Evolutionary conservation across 2,797 vertebrate genomes (phyloP).

Genomic region (Falco columbarius): DNA sequence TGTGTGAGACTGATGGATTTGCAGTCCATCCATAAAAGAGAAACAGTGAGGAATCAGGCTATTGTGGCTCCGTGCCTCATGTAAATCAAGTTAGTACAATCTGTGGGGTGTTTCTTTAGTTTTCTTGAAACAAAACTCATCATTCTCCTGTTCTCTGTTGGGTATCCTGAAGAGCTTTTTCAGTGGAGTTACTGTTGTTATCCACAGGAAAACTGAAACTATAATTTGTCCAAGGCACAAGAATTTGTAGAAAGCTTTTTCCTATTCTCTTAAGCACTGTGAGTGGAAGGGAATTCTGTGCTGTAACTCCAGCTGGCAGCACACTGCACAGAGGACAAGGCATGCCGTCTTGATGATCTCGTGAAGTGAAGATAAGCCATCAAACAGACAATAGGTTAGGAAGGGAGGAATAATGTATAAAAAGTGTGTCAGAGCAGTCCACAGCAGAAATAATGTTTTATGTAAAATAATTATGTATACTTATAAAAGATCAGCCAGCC

Average conservation of each 20-base stretch:
- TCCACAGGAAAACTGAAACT: not conserved
- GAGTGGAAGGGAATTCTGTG: not conserved
- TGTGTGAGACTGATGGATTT: not conserved
- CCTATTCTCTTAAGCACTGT: not conserved
- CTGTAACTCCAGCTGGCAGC: not conserved
- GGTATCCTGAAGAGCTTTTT: not conserved
- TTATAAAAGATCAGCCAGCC: not conserved
- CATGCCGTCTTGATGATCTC: not conserved
- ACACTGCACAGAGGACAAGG: not conserved
- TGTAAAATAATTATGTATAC: not conserved
- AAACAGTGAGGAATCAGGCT: not conserved
- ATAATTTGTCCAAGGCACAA: not conserved
- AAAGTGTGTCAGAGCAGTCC: not conserved
- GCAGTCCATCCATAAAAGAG: not conserved
- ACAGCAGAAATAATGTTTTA: not conserved
- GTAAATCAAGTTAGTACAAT: not conserved
- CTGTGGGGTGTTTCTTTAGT: not conserved
- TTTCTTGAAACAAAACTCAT: not conserved
- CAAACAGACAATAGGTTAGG: not conserved
- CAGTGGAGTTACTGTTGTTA: not conserved
- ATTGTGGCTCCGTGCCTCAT: not conserved
- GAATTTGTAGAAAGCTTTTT: not conserved
- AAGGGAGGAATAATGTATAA: not conserved
- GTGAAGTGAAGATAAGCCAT: not conserved
- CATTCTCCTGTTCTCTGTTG: not conserved